phyloP scores from a whole-genome alignment of 2,888 invertebrate genomes.

The Hermaeophaga mercurialis region DNA sequence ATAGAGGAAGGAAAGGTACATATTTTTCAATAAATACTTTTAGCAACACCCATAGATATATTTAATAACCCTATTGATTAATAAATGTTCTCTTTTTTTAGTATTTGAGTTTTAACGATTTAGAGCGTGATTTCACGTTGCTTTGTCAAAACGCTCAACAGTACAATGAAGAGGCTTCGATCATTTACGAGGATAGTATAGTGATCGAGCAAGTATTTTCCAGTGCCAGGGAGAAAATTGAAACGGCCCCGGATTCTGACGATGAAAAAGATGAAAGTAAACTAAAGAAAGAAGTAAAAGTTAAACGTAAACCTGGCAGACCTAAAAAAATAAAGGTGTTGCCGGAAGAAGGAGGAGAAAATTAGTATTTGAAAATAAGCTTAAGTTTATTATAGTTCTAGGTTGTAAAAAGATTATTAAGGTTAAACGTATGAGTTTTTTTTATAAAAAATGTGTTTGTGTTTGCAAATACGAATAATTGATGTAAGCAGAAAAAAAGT shows the following conservation, averaged over 20 bases:
- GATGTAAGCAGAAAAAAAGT: no score
- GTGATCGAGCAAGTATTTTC: conserved; percentile 86
- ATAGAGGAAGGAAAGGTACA: conserved; percentile 88
- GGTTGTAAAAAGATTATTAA: no score
- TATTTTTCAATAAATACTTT: no score
- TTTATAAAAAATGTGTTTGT: no score
- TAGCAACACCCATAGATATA: no score
- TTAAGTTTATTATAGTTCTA: no score
- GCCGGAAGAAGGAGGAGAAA: conserved; percentile 4
- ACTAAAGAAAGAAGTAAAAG: conserved; percentile 47
- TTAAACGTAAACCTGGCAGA: conserved; percentile 21
- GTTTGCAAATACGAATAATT: no score
- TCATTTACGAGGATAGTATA: conserved; percentile 96
- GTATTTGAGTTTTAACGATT: conserved; percentile 84
- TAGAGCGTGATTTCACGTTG: conserved; percentile 91
- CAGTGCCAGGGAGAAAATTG: conserved; percentile 66
- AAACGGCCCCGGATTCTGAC: conserved; percentile 59
- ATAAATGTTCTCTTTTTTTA: conserved; percentile 52
- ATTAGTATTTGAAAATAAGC: no score
- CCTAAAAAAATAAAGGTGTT: not conserved
- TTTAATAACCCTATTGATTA: no score
- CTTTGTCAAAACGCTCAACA: conserved; percentile 96
- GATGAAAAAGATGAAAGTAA: conserved; percentile 58
- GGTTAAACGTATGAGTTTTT: no score
- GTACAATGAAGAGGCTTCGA: conserved; percentile 94